Base-by-base conservation (phyloP, 37 sponge, comb jelly and placozoan genomes). In the Lycopodina hypogea region DNA sequence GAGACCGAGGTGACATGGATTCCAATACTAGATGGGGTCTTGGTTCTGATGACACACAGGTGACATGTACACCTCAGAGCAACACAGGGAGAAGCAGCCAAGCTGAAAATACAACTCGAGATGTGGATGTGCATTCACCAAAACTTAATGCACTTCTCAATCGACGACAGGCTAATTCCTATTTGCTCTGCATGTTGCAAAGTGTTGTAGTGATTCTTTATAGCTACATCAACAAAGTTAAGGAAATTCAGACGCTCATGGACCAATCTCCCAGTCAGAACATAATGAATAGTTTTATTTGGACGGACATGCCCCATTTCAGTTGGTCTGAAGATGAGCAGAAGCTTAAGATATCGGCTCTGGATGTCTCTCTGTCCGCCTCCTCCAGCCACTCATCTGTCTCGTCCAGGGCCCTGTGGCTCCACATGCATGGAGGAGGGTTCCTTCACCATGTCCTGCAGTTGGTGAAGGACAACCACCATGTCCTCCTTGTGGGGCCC, bases 221-320 rank as follows among this genome's bases (percentile, higher is more conserved):
- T 14, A 18, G 24, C 36, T 69, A 68, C 68, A 67, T 15, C 1
- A 34, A 42, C 48, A 75, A 68, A 35, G 71, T 22, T 0, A 37
- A 29, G n/a, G 23, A 62, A 22, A 32, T 79, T 9, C 3, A 17
- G 7, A 26, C 64, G 36, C 68, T 61, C 40, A 33, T 74, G 18
- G 24, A 35, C 0, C 38, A n/a, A 17, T 9, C 30, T 6, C 34
- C 21, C n/a, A 50, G 74, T 73, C 50, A 57, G 23, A 53, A 53
- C 35, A 6, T 72, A 21, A 63, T 50, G 34, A 72, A 68, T 6
- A 78, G 79, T 7, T 81, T 81, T 50, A 33, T 29, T 7, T 81
- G 82, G 82, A 58, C 76, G 64, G 56, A 69, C 1, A 50, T 63
- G 62, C 82, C 76, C 7, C 87, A 76, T 50, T 81, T 36, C 38